Conservation (phyloP, 2,888 invertebrate genomes). For the Cryptocephalus primarius region DNA sequence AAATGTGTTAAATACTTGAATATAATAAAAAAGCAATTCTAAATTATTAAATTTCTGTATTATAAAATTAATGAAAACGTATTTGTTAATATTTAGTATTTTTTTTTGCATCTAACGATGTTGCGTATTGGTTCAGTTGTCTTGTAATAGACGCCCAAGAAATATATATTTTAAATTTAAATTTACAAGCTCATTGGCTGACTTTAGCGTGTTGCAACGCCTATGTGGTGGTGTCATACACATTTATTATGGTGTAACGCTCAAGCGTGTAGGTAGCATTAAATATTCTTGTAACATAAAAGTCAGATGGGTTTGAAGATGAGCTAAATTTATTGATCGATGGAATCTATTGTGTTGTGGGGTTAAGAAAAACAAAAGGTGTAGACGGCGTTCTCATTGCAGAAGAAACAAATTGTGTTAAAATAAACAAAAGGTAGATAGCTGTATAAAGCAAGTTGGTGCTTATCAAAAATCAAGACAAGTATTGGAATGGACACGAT, state of each 20-base stretch:
- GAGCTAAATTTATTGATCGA: slow-evolving; percentile 14
- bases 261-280: slow-evolving; percentile 10
- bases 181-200: no score
- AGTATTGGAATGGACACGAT: slow-evolving; percentile 18
- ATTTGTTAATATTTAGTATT: no score
- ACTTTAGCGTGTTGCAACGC: no score
- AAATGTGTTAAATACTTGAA: no score
- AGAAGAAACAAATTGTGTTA: slow-evolving; percentile 20
- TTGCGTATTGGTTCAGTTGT: no score
- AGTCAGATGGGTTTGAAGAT: slow-evolving; percentile 12
- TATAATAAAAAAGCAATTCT: no score
- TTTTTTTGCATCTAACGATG: no score
- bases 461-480: slow-evolving; percentile 21
- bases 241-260: neutral
- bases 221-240: neutral
- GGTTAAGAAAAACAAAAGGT: slow-evolving; percentile 7
- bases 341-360: slow-evolving; percentile 11
- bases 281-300: slow-evolving; percentile 13
- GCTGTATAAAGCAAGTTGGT: slow-evolving; percentile 16
- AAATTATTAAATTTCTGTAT: no score
- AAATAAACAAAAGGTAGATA: slow-evolving; percentile 15
- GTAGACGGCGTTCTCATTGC: slow-evolving; percentile 12
- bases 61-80: no score
- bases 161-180: no score
- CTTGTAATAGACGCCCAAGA: no score